A percentile compares a stretch with the other conserved stretches of the same genome.
Evolutionary conservation across 2,888 invertebrate species (phyloP).

Genomic region (Chrysotoxum bicinctum): DNA sequence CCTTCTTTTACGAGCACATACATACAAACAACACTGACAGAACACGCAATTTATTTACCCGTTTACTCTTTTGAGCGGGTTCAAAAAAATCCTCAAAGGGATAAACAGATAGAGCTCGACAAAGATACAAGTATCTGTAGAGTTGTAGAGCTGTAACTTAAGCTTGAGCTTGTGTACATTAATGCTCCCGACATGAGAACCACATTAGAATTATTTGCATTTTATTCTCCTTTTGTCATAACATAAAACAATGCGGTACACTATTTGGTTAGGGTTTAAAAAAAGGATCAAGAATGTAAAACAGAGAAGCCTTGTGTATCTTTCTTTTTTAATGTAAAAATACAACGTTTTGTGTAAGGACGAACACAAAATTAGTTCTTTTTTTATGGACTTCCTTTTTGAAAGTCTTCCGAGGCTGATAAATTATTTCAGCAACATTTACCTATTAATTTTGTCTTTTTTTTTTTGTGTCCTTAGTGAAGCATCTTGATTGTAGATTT

Average conservation of each 20-base stretch:
- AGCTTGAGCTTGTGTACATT: slow-evolving; percentile 36
- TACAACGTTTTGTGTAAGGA: background rate
- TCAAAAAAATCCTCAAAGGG: slow-evolving; percentile 36
- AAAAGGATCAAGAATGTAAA: slow-evolving; percentile 46
- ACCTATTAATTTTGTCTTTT: slow-evolving; percentile 33
- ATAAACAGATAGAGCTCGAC: slow-evolving; percentile 8
- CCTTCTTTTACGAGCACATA: background rate
- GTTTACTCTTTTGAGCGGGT: slow-evolving; percentile 49
- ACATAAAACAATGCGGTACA: slow-evolving; percentile 38
- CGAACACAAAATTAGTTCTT: slow-evolving; percentile 24
- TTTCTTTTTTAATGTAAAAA: slow-evolving; percentile 28
- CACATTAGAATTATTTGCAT: slow-evolving; percentile 80
- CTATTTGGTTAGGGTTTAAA: slow-evolving; percentile 12
- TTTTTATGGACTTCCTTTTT: slow-evolving; percentile 21
- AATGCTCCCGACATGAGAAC: slow-evolving; percentile 77
- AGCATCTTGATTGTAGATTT: slow-evolving; percentile 31
- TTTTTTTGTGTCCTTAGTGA: background rate
- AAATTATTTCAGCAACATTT: slow-evolving; percentile 56
- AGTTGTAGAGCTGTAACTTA: slow-evolving; percentile 6
- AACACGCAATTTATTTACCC: slow-evolving; percentile 63
- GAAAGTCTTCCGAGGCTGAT: slow-evolving; percentile 61
- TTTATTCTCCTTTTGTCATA: slow-evolving; percentile 75
- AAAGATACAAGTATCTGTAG: background rate
- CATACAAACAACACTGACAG: background rate
- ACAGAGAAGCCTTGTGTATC: slow-evolving; percentile 24